These are phyloP conservation scores for Enteromius radiatus DNA, from an alignment of 2,797 vertebrate species.

Conservation along the genomic window DNA sequence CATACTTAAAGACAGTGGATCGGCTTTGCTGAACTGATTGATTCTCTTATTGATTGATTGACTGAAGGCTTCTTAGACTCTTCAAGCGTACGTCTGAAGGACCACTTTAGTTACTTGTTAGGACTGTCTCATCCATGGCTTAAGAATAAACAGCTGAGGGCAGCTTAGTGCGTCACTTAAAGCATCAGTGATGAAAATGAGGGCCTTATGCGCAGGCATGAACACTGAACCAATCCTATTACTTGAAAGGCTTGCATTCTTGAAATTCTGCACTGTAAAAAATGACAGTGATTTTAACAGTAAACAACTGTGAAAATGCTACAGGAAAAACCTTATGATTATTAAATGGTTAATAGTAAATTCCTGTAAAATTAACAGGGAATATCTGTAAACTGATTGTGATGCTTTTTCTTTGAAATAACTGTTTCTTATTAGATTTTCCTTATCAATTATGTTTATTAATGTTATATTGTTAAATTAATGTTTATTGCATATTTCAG, in stretches of 20 bases:
- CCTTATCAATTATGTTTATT: too few species aligned
- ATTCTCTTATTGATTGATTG: slow-evolving; percentile 46
- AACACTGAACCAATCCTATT: not conserved
- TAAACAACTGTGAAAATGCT: too few species aligned
- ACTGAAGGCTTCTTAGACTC: slow-evolving; percentile 35
- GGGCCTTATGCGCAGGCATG: not conserved
- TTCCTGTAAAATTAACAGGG: too few species aligned
- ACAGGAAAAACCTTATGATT: too few species aligned
- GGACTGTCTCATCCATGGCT: slow-evolving; percentile 12
- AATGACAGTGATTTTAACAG: too few species aligned
- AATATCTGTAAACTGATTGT: too few species aligned
- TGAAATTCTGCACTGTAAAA: not conserved
- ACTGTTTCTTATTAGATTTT: too few species aligned
- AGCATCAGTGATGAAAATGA: slow-evolving; percentile 8
- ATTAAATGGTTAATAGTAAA: too few species aligned
- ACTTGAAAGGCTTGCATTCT: not conserved
- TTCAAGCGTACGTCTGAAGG: slow-evolving; percentile 12
- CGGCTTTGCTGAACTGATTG: slow-evolving; percentile 45
- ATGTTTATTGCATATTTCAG: too few species aligned
- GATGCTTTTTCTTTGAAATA: too few species aligned
- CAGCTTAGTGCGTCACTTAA: slow-evolving; percentile 8
- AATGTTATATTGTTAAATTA: too few species aligned
- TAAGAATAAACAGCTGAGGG: slow-evolving; percentile 31
- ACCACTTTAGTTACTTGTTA: slow-evolving; percentile 38
- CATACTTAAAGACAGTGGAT: slow-evolving; percentile 39